Base-by-base conservation (phyloP, 2,888 invertebrate species). In the Entomobrya multifasciata region DNA sequence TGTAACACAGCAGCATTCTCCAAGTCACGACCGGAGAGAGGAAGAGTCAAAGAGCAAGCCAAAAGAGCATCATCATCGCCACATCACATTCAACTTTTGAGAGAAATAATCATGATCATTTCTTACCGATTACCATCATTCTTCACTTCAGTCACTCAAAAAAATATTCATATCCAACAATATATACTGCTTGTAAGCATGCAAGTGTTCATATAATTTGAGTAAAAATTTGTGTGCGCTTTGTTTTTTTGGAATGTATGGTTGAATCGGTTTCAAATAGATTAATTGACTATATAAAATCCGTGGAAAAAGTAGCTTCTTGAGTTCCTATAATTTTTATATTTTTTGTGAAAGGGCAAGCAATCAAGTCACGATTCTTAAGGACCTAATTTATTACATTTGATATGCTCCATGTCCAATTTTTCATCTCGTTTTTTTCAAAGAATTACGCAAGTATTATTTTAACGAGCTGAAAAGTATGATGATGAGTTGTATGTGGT, bases 351-450 rank as follows among this genome's bases (percentile, higher is more conserved):
- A 83, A 36, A 49, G 76, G 47, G 57, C 17, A 81, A 76, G 81
- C 80, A 81, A 83, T 87, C 87, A 70, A 87, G 87, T 87, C 87
- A 87, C 87, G 87, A 87, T 30, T 87, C 30, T 74, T 78, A 62
- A 83, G 8, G 72, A 17, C n/a, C 65, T 87, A 87, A 87, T 87
- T 87, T 87, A 87, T 87, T 57, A 44, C 62, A 77, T 81, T 79
- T 85, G 72, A 79, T 85, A 55, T 20, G 57, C 72, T 78, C 20
- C 78, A 49, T 77, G 77, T 76, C 67, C 41, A 67, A 20, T 76
- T 62, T 65, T 72, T 60, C 41, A 57, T 65, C 20, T 8, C n/a
- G n/a, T n/a, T 41, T 17, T 22, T 27, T 52, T 52, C 62, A 47
- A 47, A 55, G 41, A 76, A 76, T n/a, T 41, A 55, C 17, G 25